phyloP scores from a whole-genome alignment of 92 coral and sea anemone genomes.

The Epizoanthus stellaris region DNA sequence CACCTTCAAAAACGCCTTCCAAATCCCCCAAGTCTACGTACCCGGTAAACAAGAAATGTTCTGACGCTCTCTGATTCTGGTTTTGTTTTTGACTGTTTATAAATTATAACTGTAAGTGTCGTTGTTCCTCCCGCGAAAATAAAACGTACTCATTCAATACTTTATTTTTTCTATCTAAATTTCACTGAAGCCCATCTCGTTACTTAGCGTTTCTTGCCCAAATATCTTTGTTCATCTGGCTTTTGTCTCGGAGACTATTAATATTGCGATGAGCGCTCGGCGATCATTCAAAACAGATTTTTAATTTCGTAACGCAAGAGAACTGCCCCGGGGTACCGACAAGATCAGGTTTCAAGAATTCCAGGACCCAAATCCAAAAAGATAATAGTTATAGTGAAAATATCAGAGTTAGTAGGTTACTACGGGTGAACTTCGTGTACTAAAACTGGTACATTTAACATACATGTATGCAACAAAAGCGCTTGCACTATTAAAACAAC shows the following conservation, averaged over 20 bases:
- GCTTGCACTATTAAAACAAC: conserved; percentile 32
- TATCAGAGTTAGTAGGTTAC: too few relatives aligned
- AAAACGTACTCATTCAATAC: not conserved
- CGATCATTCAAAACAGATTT: conserved; percentile 9
- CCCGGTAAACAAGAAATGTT: not conserved
- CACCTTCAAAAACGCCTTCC: conserved; percentile 25
- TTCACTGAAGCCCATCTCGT: conserved; percentile 18
- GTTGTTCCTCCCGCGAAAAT: not conserved
- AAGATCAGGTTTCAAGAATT: conserved; percentile 28
- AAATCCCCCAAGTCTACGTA: conserved; percentile 4
- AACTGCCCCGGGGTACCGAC: conserved; percentile 17
- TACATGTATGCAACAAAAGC: conserved; percentile 8
- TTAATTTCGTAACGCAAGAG: conserved; percentile 38
- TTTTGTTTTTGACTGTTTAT: too few relatives aligned
- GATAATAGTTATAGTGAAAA: not conserved
- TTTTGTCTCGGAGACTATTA: conserved; percentile 14
- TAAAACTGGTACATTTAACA: conserved; percentile 15
- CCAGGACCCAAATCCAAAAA: conserved; percentile 6
- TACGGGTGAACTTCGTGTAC: not conserved
- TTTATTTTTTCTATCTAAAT: not conserved
- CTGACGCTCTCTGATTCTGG: too few relatives aligned
- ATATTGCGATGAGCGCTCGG: not conserved
- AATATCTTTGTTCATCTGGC: conserved; percentile 10
- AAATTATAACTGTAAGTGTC: too few relatives aligned
- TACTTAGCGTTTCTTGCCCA: conserved; percentile 3